Conservation (phyloP, 1,140 invertebrate genomes). For the Macrobrachium rosenbergii region DNA sequence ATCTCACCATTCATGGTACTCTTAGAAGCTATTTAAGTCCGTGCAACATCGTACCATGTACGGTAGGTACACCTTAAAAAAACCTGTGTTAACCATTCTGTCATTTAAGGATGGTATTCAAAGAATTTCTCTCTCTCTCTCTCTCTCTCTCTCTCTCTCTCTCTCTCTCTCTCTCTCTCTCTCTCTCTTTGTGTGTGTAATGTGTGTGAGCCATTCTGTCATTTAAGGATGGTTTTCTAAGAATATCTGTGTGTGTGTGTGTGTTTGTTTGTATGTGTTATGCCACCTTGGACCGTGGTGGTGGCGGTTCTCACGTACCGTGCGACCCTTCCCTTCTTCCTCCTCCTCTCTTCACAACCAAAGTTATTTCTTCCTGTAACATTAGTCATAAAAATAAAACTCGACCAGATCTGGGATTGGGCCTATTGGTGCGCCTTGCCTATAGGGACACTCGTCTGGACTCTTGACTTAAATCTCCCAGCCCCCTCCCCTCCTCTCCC, state of each 20-base stretch:
- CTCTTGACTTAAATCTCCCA: no score
- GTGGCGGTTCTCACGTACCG: no score
- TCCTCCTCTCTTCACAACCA: not conserved
- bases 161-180: not conserved
- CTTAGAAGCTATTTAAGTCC: no score
- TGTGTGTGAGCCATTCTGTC: not conserved
- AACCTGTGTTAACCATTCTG: no score
- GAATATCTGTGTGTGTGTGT: not conserved
- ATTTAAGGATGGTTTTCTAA: not conserved
- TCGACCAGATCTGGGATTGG: no score
- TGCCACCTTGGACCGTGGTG: no score
- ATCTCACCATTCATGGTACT: no score
- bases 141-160: not conserved
- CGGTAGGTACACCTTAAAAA: no score
- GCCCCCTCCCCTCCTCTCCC: not conserved
- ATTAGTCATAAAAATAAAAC: no score
- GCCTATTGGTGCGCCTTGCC: no score
- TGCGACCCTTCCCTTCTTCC: not conserved
- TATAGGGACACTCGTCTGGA: no score
- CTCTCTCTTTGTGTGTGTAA: constrained; percentile 1
- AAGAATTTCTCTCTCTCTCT: not conserved
- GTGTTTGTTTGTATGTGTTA: not conserved
- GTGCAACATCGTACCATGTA: no score
- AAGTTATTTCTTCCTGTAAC: not conserved
- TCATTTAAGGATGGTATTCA: not conserved